phyloP scores from a whole-genome alignment of 2,797 vertebrate genomes.

The Lacerta viridis region DNA sequence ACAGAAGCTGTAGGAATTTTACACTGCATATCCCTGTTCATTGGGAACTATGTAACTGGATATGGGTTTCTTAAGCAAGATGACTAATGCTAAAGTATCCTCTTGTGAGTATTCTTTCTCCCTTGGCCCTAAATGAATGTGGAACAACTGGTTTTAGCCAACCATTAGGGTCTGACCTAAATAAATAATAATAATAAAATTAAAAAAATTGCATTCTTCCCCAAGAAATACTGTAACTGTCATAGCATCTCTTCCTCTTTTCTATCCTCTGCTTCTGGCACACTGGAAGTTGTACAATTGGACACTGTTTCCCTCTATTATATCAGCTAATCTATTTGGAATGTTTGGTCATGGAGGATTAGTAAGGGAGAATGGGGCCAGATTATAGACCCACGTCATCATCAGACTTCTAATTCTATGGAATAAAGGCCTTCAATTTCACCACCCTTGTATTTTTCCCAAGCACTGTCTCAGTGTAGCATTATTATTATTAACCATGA shows the following conservation, averaged over 20 bases:
- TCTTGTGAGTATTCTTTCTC: background rate
- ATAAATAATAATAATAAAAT: too few relatives aligned
- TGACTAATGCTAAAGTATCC: too few relatives aligned
- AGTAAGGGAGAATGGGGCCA: background rate
- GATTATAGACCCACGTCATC: slow-evolving; percentile 2
- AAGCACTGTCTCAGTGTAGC: slow-evolving; percentile 86
- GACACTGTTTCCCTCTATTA: background rate
- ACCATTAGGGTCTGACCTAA: background rate
- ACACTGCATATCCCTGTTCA: background rate
- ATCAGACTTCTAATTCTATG: slow-evolving; percentile 14
- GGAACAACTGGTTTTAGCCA: background rate
- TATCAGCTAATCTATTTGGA: slow-evolving; percentile 24
- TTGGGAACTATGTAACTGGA: background rate
- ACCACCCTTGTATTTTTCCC: slow-evolving; percentile 73
- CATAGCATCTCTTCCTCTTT: background rate
- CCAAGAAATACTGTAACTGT: background rate
- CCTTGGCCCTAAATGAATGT: background rate
- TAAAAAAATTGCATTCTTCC: background rate
- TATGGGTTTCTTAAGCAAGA: too few relatives aligned
- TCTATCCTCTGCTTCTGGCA: background rate
- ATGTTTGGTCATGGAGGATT: slow-evolving; percentile 24
- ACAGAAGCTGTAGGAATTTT: slow-evolving; percentile 2
- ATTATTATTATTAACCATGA: background rate
- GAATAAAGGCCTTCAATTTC: background rate
- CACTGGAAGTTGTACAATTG: background rate